A percentile compares a stretch with the other conserved stretches of the same genome.
These are phyloP conservation scores for Dugesia japonica DNA, from an alignment of 2,888 invertebrate genomes.

Conservation along the genomic window DNA sequence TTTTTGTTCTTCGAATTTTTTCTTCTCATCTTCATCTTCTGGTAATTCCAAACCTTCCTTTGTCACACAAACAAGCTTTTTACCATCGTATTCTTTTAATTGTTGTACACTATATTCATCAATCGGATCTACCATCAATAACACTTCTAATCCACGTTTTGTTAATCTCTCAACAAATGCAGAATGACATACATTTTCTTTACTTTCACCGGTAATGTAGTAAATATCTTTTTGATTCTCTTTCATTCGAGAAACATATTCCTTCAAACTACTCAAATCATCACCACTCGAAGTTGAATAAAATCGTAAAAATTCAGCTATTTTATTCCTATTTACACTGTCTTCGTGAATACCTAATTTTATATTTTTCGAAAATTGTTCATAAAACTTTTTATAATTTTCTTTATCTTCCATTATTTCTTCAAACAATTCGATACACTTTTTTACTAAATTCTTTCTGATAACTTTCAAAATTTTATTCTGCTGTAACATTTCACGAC, in stretches of 20 bases:
- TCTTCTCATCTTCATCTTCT: conserved; percentile 91
- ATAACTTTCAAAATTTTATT: conserved; percentile 97
- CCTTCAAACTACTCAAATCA: conserved; percentile 76
- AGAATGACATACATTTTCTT: conserved; percentile 80
- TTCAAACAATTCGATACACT: conserved; percentile 86
- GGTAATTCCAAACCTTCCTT: conserved; percentile 93
- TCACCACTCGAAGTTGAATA: conserved; percentile 85
- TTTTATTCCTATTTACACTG: conserved; percentile 64
- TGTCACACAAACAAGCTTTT: conserved; percentile 82
- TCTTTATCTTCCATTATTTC: conserved; percentile 89
- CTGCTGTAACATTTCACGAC: conserved; percentile 96
- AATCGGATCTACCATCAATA: conserved; percentile 98
- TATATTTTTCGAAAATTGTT: conserved; percentile 88
- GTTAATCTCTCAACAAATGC: conserved; percentile 91
- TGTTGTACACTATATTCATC: conserved; percentile 98
- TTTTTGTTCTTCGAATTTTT: conserved; percentile 78
- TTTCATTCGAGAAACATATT: conserved; percentile 93
- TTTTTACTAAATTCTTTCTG: conserved; percentile 93
- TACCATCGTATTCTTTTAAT: conserved; percentile 89
- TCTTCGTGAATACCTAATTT: conserved; percentile 96
- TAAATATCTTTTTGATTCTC: conserved; percentile 93
- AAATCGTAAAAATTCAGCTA: conserved; percentile 71
- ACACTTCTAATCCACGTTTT: conserved; percentile 83
- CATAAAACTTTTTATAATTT: conserved; percentile 91
- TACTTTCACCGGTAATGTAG: conserved; percentile 71